Evolutionary conservation across 2,888 invertebrate species (phyloP), one percentile per base, ranked within the genome.

Genomic region (Leptinotarsa tumamoca): DNA sequence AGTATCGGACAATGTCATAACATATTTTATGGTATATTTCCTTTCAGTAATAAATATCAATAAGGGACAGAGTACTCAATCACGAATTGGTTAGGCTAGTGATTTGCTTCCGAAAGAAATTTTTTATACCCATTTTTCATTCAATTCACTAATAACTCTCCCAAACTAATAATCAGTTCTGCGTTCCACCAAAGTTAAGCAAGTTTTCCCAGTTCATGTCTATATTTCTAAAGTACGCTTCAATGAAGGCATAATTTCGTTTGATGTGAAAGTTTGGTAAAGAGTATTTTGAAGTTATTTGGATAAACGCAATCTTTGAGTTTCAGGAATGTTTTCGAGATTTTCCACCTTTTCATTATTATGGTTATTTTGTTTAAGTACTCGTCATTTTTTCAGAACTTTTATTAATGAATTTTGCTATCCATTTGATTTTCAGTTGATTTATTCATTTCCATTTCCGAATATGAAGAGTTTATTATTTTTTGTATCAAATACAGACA

Each of bases 251-350:
- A 15, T 56, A 56, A 69, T 13, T 69, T 63, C 17, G 33, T 63
- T 63, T 56, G 69, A 54, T n/a, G 23, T 52, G 33, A 33, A 56
- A 69, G 54, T 69, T 56, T 15, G 14, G 56, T 69, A 43, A 69
- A 51, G 10, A n/a, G 43, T 56, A 43, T 56, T 69, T 33, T 10
- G 51, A 70, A 70, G 70, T 70, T 61, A 23, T 70, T 43, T 27
- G 50, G 58, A 21, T 58, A 58, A 58, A 70, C 7, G 15, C 21
- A 56, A 69, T 33, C 33, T 33, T 33, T 33, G 33, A 33, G 33
- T 33, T 7, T 33, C 33, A 33, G 33, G 7, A 33, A 7, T 33
- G 7, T 33, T 33, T 33, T 33, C 33, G 33, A 7, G 7, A 33
- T 33, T 7, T 33, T 33, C 33, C 33, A 33, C 33, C 33, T 7